Evolutionary conservation across 2,888 invertebrate species (phyloP).

Genomic region (Conomelus anceps): DNA sequence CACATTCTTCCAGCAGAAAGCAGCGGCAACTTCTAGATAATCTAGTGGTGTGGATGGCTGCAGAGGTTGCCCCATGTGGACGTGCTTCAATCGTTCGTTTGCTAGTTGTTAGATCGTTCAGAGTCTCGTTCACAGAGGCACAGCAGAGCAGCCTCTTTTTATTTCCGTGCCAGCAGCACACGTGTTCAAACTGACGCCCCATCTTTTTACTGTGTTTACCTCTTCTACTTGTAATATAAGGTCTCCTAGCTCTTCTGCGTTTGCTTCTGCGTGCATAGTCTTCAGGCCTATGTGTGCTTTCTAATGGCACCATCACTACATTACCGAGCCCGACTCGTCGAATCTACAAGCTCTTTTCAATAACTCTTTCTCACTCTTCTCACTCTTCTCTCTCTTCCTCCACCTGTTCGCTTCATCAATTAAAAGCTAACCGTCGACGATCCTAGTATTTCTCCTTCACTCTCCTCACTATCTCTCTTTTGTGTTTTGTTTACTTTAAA

Average conservation of each 20-base stretch:
- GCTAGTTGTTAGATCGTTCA: neutral
- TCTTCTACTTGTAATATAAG: neutral
- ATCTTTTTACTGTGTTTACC: neutral
- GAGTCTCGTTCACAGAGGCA: neutral
- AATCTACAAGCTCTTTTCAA: neutral
- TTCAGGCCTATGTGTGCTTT: neutral
- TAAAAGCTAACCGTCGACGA: neutral
- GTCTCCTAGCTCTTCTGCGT: too few relatives aligned
- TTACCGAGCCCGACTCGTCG: neutral
- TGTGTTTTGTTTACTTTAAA: neutral
- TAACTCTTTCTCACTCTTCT: neutral
- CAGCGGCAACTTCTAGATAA: too few relatives aligned
- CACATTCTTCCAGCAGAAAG: neutral
- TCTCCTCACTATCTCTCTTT: neutral
- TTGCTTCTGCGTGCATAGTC: neutral
- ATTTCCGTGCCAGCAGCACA: neutral
- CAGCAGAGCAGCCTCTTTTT: too few relatives aligned
- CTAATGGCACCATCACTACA: neutral
- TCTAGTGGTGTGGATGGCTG: neutral
- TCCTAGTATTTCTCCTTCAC: neutral
- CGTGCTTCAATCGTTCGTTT: too few relatives aligned
- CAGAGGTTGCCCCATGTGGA: neutral
- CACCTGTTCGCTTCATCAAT: neutral
- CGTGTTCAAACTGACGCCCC: neutral
- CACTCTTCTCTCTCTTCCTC: neutral